Percentiles rank a stretch among this genome's conserved stretches.
Conservation (phyloP, 2,113 vertebrate genomes). For the Diphyllodes magnificus region DNA sequence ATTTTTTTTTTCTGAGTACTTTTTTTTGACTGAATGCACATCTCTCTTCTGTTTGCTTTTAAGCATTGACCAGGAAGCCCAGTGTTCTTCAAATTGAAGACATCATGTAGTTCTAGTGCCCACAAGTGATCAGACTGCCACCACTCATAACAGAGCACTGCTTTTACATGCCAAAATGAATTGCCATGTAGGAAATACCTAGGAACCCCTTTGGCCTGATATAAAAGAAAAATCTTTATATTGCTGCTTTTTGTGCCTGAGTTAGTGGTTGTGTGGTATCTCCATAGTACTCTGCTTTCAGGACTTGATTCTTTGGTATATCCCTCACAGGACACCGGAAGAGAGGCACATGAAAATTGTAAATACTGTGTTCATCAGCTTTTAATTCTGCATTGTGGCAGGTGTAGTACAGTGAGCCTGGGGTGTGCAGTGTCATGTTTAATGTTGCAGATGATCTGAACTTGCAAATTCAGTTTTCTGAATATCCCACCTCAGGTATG, state of each 20-base stretch:
- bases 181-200: background rate
- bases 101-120: background rate
- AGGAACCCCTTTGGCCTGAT: background rate
- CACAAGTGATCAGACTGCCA: background rate
- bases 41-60: background rate
- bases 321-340: background rate
- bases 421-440: background rate
- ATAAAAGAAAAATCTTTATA: background rate
- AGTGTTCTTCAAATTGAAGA: background rate
- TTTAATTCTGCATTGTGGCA: background rate
- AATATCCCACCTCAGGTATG: background rate
- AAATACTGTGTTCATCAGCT: background rate
- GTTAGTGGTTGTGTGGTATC: background rate
- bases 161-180: background rate
- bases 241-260: background rate
- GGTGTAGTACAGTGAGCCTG: background rate
- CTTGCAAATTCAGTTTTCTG: background rate
- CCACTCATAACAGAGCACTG: background rate
- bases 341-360: background rate
- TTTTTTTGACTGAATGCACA: background rate
- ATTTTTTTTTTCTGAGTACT: too few relatives aligned
- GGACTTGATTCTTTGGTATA: background rate
- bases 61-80: background rate
- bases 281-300: accelerated
- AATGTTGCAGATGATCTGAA: background rate